phyloP scores from a whole-genome alignment of 2,888 invertebrate genomes.

The Beris morrisii region DNA sequence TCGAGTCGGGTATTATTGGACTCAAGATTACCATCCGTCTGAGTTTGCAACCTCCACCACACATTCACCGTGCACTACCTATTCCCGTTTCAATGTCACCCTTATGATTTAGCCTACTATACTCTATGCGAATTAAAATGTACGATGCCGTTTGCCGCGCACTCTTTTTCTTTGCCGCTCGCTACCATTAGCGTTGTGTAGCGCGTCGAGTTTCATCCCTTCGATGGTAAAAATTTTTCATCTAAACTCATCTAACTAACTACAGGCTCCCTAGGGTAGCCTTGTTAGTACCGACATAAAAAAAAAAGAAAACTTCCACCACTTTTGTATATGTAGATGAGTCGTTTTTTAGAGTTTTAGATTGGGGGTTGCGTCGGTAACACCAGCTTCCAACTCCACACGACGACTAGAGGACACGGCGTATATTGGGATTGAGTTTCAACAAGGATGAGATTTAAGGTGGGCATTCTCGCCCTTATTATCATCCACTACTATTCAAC shows the following conservation, averaged over 20 bases:
- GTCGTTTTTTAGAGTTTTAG: constrained; percentile 20
- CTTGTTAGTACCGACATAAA: constrained; percentile 14
- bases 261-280: constrained; percentile 22
- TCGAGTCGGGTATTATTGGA: not conserved
- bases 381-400: constrained; percentile 5
- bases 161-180: constrained; percentile 20
- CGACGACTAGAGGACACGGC: not conserved
- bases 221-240: constrained; percentile 32
- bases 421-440: constrained; percentile 15
- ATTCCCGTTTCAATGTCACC: constrained; percentile 30
- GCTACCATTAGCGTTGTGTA: not conserved
- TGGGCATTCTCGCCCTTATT: constrained; percentile 19
- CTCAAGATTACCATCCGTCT: no score
- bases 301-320: constrained; percentile 19
- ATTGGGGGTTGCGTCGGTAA: constrained; percentile 16
- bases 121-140: constrained; percentile 25
- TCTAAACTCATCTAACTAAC: constrained; percentile 38
- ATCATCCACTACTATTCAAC: constrained; percentile 24
- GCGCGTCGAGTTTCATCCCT: constrained; percentile 29
- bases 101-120: constrained; percentile 26
- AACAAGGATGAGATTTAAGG: constrained; percentile 3
- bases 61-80: not conserved
- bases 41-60: no score
- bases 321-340: not conserved
- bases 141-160: constrained; percentile 17